A percentile compares a stretch with the other conserved stretches of the same genome.
Evolutionary conservation across 2,113 vertebrate species (phyloP).

Genomic region (Ammodytes dubius): DNA sequence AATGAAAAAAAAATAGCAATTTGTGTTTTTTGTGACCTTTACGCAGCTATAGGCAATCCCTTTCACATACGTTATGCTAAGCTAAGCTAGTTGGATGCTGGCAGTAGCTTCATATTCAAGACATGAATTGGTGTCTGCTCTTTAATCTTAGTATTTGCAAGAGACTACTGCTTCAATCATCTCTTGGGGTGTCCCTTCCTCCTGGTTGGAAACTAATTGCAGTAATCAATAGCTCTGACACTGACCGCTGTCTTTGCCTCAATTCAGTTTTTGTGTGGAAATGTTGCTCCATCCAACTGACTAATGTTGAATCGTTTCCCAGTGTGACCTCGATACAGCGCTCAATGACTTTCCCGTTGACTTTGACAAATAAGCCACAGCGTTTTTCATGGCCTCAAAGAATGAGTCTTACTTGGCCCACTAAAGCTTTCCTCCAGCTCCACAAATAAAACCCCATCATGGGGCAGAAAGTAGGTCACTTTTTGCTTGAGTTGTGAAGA

Average conservation of each 20-base stretch:
- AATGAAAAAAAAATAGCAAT: no score
- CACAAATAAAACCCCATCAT: constrained; percentile 15
- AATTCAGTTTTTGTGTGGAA: neutral
- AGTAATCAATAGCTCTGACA: neutral
- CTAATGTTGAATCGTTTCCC: constrained; percentile 11
- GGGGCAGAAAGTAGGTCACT: constrained; percentile 42
- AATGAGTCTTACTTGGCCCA: constrained; percentile 30
- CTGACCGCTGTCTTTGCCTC: neutral
- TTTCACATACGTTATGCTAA: neutral
- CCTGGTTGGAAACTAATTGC: no score
- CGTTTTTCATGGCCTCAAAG: constrained; percentile 39
- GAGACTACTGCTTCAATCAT: neutral
- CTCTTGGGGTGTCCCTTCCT: neutral
- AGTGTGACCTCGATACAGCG: neutral
- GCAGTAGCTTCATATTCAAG: neutral
- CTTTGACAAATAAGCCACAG: constrained; percentile 51
- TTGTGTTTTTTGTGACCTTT: no score
- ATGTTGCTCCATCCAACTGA: constrained; percentile 11
- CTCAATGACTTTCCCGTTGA: constrained; percentile 39
- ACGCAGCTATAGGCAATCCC: no score
- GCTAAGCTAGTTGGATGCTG: neutral
- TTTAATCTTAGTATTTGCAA: neutral
- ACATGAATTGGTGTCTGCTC: neutral
- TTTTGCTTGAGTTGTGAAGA: neutral
- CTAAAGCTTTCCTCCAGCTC: constrained; percentile 24